Evolutionary conservation across 2,113 vertebrate genomes (phyloP).

Genomic region (Paracanthobrama guichenoti): DNA sequence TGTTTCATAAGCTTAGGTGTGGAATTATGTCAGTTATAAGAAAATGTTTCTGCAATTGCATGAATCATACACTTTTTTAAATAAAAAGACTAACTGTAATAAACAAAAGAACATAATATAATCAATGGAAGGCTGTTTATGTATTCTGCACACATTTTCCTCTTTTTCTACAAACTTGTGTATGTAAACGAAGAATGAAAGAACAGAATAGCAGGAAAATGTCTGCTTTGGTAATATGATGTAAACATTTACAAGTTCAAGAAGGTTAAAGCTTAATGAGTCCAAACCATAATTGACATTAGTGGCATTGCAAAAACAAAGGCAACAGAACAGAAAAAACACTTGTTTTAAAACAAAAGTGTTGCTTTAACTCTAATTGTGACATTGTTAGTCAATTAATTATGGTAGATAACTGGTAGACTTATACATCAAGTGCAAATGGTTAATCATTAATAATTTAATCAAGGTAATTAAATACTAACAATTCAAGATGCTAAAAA

Average conservation of each 20-base stretch:
- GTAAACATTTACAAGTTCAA: conserved; percentile 30
- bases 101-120: neutral
- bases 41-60: neutral
- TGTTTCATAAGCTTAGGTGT: neutral
- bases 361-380: neutral
- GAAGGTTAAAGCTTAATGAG: conserved; percentile 20
- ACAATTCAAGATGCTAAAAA: neutral
- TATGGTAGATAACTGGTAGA: neutral
- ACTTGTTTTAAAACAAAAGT: neutral
- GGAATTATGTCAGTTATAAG: conserved; percentile 9
- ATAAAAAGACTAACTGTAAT: neutral
- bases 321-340: neutral
- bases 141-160: neutral
- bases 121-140: neutral
- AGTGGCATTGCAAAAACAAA: conserved; percentile 14
- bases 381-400: neutral
- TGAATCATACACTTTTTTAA: neutral
- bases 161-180: neutral
- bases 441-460: neutral
- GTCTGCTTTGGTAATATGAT: conserved; percentile 36
- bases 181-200: neutral
- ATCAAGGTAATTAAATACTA: neutral
- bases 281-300: neutral
- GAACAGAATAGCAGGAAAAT: conserved; percentile 27
- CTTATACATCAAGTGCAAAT: neutral